Evolutionary conservation across 2,888 invertebrate species (phyloP), one percentile per base, ranked within the genome.

Genomic region (Plagiodera versicolora): DNA sequence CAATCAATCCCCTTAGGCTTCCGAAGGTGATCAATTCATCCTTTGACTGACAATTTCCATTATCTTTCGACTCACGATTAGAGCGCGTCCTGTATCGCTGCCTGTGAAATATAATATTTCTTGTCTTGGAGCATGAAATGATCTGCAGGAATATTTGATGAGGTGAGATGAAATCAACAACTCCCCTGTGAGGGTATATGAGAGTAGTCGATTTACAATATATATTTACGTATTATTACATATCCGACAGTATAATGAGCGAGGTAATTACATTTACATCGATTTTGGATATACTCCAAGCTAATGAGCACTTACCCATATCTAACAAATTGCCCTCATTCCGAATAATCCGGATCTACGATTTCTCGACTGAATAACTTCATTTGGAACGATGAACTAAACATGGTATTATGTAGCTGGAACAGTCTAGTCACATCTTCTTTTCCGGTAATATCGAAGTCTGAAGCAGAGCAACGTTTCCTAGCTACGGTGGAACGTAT

Each of bases 401-500:
- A 39, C 45, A 32, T 14, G 17, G 32, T 54, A 49, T 60, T 60
- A 60, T 51, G 35, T 50, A 24, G 35, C 50, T 53, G 50, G 49
- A 63, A 53, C 53, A 63, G 59, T 63, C 56, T 44, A 49, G 59
- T 59, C 56, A 63, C 59, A 59, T 59, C 52, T 56, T 56, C 32
- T 62, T 47, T 53, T 55, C 52, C 50, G 51, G 56, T 45, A 19
- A 53, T 59, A 59, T 63, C 48, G 44, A 56, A 56, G 16, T 56
- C 52, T 32, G 46, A 54, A 30, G 54, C 24, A 57, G 24, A 60
- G 60, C 55, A 63, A 45, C 48, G 50, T 55, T 60, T 49, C 24
- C 58, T 55, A 52, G 61, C 30, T 44, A 46, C 53, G 53, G 64
- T 68, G 67, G 72, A 75, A 74, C 74, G 72, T 75, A 73, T 74